phyloP scores from a whole-genome alignment of 2,797 vertebrate genomes.

The Aldrovandia affinis region DNA sequence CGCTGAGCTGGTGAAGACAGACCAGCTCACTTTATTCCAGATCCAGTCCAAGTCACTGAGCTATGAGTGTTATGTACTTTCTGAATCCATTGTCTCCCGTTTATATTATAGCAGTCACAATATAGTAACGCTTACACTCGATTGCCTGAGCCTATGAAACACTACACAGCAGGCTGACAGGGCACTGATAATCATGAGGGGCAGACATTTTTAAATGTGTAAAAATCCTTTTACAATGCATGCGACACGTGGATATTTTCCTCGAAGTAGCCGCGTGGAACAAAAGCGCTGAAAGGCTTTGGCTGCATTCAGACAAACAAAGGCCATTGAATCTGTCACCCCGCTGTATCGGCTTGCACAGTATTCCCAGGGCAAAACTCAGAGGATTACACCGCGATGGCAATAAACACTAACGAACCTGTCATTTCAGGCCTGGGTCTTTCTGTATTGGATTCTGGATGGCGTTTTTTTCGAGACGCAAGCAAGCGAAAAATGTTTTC shows the following conservation, averaged over 20 bases:
- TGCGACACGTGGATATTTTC: background rate
- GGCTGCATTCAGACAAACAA: background rate
- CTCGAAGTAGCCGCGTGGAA: background rate
- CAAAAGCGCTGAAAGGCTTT: background rate
- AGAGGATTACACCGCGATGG: slow-evolving; percentile 1
- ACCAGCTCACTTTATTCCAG: background rate
- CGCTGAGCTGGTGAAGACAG: background rate
- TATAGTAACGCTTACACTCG: background rate
- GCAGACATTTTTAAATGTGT: background rate
- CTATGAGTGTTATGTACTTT: background rate
- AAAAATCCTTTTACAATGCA: background rate
- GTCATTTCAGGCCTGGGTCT: background rate
- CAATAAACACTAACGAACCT: background rate
- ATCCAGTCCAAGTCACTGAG: background rate
- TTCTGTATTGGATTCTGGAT: background rate
- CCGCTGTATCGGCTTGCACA: background rate
- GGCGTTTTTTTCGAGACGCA: background rate
- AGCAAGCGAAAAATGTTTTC: slow-evolving; percentile 27
- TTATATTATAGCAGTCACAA: background rate
- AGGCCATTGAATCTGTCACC: background rate
- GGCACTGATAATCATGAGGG: too few species aligned
- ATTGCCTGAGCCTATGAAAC: background rate
- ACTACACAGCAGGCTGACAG: background rate
- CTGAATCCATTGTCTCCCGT: background rate
- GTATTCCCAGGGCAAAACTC: background rate